These are phyloP conservation scores for Dastarcus helophoroides DNA, from an alignment of 2,888 invertebrate species.

Conservation along the genomic window DNA sequence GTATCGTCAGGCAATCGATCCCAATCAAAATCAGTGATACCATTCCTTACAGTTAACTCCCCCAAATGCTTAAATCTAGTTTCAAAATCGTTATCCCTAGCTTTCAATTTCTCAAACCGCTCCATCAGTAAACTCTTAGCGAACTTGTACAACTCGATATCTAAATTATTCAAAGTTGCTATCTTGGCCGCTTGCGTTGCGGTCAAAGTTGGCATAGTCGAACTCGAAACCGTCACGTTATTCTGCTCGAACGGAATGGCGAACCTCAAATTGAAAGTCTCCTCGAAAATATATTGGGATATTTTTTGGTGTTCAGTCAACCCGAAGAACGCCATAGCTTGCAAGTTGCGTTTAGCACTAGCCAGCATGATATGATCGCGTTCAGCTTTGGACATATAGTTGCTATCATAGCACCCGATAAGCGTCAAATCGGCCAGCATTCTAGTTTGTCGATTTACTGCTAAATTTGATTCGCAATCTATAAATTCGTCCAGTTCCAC, in stretches of 20 bases:
- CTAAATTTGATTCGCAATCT: conserved; percentile 84
- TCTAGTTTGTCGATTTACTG: conserved; percentile 91
- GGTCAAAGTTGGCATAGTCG: conserved; percentile 66
- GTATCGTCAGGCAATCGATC: conserved; percentile 67
- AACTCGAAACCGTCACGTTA: conserved; percentile 78
- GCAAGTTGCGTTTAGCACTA: conserved; percentile 90
- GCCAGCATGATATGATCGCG: conserved; percentile 79
- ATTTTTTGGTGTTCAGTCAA: conserved; percentile 92
- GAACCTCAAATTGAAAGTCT: conserved; percentile 83
- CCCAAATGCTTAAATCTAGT: conserved; percentile 76
- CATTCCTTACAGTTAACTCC: conserved; percentile 61
- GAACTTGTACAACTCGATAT: conserved; percentile 86
- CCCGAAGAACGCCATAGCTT: conserved; percentile 94
- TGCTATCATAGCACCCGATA: conserved; percentile 90
- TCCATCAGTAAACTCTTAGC: conserved; percentile 80
- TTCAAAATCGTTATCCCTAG: conserved; percentile 69
- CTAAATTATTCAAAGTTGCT: conserved; percentile 72
- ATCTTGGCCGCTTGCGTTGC: conserved; percentile 65
- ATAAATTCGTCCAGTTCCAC: conserved; percentile 87
- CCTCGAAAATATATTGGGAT: conserved; percentile 86
- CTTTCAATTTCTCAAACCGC: conserved; percentile 70
- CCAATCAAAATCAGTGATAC: conserved; percentile 82
- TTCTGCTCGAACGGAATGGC: conserved; percentile 86
- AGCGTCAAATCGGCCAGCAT: conserved; percentile 95
- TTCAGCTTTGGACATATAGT: conserved; percentile 59